These are phyloP conservation scores for Gallinago paraguaiae DNA, from an alignment of 2,113 vertebrate genomes.

Conservation along the genomic window DNA sequence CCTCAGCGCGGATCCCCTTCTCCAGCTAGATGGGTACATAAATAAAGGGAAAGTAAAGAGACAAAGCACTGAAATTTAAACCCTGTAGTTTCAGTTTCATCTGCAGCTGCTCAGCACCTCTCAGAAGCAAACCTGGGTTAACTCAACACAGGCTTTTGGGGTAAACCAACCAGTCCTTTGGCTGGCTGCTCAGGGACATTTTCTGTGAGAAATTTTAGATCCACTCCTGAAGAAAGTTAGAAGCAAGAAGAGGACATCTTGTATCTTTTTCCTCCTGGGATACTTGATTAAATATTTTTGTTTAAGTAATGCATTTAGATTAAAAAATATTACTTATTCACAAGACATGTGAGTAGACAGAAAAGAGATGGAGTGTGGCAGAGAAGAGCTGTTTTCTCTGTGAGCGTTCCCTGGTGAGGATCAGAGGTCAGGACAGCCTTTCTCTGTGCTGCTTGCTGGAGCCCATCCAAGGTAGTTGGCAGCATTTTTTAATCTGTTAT, in stretches of 20 bases:
- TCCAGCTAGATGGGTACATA: neutral
- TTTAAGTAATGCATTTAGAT: neutral
- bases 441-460: neutral
- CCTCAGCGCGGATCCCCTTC: fast-evolving
- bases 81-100: neutral
- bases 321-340: neutral
- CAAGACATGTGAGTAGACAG: neutral
- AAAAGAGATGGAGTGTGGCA: neutral
- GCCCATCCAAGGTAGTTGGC: neutral
- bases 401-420: neutral
- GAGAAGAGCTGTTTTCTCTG: neutral
- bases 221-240: neutral
- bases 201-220: neutral
- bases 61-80: neutral
- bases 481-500: neutral
- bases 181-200: neutral
- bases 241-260: neutral
- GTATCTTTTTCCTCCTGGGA: neutral
- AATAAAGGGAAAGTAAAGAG: neutral
- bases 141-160: neutral
- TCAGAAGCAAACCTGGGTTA: neutral
- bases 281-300: neutral
- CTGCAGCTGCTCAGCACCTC: neutral
- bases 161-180: neutral
- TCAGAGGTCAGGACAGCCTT: neutral